Base-by-base conservation (phyloP, 2,888 invertebrate genomes). In the Congeria kusceri region DNA sequence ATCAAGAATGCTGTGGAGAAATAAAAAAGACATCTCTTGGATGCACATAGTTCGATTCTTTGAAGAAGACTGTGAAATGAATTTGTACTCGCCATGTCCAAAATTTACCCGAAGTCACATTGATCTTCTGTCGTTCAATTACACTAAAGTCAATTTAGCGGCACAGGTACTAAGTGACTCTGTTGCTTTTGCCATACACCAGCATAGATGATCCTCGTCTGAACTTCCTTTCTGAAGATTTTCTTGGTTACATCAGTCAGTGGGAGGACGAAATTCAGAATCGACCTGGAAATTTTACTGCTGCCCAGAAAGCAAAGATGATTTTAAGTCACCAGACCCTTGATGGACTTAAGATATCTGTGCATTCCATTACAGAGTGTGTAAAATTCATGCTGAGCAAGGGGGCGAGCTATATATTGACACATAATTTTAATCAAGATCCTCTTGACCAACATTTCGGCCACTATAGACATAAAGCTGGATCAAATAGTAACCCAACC, bases 1-100 rank as follows among this genome's bases (percentile, higher is more conserved):
- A 13, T 69, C 75, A 13, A 58, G 83, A 61, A 23, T 23, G 13
- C 25, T 83, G 62, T 83, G 85, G 79, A 75, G 59, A 27, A 63
- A 82, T 62, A 76, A 71, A 7, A 73, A 72, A 49, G 78, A 77
- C 25, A 53, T 53, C 11, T 23, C 23, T 1, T 82, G 78, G 84
- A 53, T 72, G 57, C 84, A 84, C 44, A 65, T 85, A 66, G 75
- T 85, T 1, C 28, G 63, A 5, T 56, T 83, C 0, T 77, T 67
- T 61, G 64, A 83, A 49, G 74, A 80, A 4, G 68, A 81, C 49
- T 78, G 81, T 65, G 49, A 58, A 13, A n/a, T 59, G 15, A n/a
- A n/a, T n/a, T n/a, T n/a, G n/a, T n/a, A n/a, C n/a, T n/a, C n/a
- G n/a, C n/a, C n/a, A n/a, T n/a, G n/a, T n/a, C n/a, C n/a, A n/a